phyloP scores from a whole-genome alignment of 2,797 vertebrate genomes.

The Petrocephalus sullivani region DNA sequence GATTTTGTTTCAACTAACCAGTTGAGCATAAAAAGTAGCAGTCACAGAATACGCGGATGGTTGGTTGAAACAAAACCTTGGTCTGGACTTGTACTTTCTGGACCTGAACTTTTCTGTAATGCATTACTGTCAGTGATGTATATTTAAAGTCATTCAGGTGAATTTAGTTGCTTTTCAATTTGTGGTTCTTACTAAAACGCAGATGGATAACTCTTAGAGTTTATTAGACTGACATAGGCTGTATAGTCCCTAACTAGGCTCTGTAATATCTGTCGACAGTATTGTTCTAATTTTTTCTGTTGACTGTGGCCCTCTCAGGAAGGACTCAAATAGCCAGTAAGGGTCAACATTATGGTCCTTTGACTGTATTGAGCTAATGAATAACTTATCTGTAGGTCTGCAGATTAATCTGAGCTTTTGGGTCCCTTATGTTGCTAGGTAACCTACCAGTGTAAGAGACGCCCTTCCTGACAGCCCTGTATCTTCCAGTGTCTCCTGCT shows the following conservation, averaged over 20 bases:
- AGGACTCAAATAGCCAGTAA: background rate
- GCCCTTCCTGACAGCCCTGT: conserved; percentile 3
- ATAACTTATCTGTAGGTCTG: background rate
- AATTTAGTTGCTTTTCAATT: background rate
- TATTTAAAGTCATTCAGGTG: background rate
- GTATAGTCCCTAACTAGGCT: background rate
- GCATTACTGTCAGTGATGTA: background rate
- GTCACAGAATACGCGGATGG: too few relatives aligned
- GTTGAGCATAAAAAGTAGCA: too few relatives aligned
- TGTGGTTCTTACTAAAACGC: background rate
- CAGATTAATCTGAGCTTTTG: background rate
- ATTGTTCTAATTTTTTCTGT: conserved; percentile 2
- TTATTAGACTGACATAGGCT: background rate
- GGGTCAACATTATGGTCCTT: background rate
- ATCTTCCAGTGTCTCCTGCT: conserved; percentile 21
- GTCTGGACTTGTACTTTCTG: too few relatives aligned
- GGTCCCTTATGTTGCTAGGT: background rate
- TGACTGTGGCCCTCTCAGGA: background rate
- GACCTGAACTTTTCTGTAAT: too few relatives aligned
- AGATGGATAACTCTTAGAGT: background rate
- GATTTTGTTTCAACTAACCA: too few relatives aligned
- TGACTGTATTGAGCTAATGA: background rate
- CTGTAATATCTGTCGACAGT: background rate
- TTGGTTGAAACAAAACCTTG: too few relatives aligned
- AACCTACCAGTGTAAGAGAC: background rate